Conservation (phyloP, 2,113 vertebrate species). For the Microcebus ravelobensis region DNA sequence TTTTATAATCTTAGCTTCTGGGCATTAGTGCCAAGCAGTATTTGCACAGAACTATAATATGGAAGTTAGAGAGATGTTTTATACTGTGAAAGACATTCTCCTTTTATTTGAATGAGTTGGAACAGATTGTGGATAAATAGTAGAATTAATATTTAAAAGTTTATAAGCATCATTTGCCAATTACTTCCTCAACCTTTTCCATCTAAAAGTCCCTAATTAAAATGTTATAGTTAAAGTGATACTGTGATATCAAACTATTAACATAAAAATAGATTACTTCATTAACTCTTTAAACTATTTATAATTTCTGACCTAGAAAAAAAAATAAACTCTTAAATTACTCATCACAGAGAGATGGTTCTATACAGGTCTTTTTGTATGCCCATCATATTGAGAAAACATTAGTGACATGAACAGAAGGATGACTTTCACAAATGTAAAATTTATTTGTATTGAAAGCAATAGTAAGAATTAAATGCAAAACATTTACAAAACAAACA, state of each 20-base stretch:
- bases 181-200: not conserved
- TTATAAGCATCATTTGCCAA: not conserved
- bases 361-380: not conserved
- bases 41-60: constrained; percentile 40
- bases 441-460: not conserved
- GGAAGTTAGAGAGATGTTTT: not conserved
- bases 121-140: not conserved
- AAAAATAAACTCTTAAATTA: not conserved
- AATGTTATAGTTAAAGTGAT: not conserved
- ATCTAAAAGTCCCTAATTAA: not conserved
- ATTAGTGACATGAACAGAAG: not conserved
- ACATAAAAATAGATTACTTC: not conserved
- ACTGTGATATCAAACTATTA: not conserved
- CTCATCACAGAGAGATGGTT: not conserved
- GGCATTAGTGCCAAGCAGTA: constrained; percentile 19
- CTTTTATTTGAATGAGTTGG: not conserved
- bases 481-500: not conserved
- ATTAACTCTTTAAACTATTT: not conserved
- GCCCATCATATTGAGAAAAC: not conserved
- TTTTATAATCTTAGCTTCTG: constrained; percentile 69
- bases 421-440: constrained; percentile 7
- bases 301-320: not conserved
- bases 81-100: not conserved
- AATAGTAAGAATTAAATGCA: not conserved
- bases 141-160: constrained; percentile 1